Base-by-base conservation (phyloP, 2,888 invertebrate species). In the Lissocephala sabroskyi region DNA sequence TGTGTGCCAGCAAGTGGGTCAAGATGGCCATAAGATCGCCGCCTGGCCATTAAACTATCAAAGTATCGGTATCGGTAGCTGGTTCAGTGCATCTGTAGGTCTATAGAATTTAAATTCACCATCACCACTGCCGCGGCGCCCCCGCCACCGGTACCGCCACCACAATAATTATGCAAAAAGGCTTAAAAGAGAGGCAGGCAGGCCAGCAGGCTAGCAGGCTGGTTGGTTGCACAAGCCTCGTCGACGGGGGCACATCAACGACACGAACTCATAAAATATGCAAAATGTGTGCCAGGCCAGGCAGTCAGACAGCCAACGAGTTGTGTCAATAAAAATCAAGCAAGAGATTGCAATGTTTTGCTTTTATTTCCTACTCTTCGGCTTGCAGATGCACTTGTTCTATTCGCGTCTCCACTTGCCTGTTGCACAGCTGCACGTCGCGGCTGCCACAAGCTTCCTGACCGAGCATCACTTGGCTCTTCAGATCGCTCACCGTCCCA, bases 241-340 rank as follows among this genome's bases (percentile, higher is more conserved):
- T n/a, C n/a, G 37, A 13, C 23, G 55, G 41, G 37, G 26, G 13
- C 16, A 39, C 52, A 57, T 56, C 79, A 76, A 55, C 52, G 62
- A 70, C 71, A 71, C 74, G 77, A 79, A 51, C 79, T 74, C 66
- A 79, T 74, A 71, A 79, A 79, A 76, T 77, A 71, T 71, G 77
- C 71, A 68, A 79, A 71, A 71, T 79, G 71, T 71, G 71, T 74
- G 77, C 75, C 79, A 79, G 77, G 60, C 73, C 71, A 44, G 57
- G 55, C 59, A 58, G 55, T 23, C 65, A 68, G 58, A 59, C 73
- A 60, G 63, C 73, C 57, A 76, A 74, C 66, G 67, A 79, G 71
- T 71, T 79, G 79, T 71, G 70, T 71, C 70, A 71, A 71, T 71
- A 71, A 71, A 79, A 71, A 79, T 71, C 70, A 79, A 64, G 70